Conservation (phyloP, 1,140 invertebrate species). For the Drosophila yakuba region DNA sequence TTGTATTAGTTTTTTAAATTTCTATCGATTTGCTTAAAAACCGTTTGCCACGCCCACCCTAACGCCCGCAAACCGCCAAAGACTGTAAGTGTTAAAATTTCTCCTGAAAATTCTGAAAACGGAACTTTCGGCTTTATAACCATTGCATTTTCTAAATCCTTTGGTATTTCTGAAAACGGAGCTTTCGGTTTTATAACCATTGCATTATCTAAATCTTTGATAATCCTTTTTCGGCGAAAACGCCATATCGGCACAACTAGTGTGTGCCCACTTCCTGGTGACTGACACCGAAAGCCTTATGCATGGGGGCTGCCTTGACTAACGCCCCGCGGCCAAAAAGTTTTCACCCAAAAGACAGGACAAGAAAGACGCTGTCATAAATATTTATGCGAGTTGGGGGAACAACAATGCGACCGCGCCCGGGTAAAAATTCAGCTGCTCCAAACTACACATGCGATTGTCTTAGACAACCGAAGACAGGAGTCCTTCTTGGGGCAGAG, state of each 20-base stretch:
- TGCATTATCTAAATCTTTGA: too few relatives aligned
- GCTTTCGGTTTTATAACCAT: too few relatives aligned
- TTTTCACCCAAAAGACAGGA: conserved; percentile 54
- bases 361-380: conserved; percentile 81
- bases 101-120: too few relatives aligned
- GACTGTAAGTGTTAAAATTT: too few relatives aligned
- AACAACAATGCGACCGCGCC: conserved; percentile 73
- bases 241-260: conserved; percentile 27
- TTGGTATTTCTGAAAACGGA: too few relatives aligned
- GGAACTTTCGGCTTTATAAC: too few relatives aligned
- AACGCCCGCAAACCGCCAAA: too few relatives aligned
- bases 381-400: conserved; percentile 84
- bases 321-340: conserved; percentile 62
- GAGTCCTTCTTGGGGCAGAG: conserved; percentile 37
- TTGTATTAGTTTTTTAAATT: too few relatives aligned
- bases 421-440: conserved; percentile 38
- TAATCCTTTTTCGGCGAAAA: neutral
- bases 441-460: conserved; percentile 74
- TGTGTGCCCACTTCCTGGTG: conserved; percentile 60
- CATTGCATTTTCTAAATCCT: too few relatives aligned
- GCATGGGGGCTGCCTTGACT: conserved; percentile 48
- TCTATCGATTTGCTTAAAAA: too few relatives aligned
- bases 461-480: conserved; percentile 63
- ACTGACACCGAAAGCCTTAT: conserved; percentile 78
- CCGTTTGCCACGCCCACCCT: too few relatives aligned